Percentiles rank a stretch among this genome's conserved stretches.
Conservation (phyloP, 2,888 invertebrate genomes). For the Temnothorax rugatulus region DNA sequence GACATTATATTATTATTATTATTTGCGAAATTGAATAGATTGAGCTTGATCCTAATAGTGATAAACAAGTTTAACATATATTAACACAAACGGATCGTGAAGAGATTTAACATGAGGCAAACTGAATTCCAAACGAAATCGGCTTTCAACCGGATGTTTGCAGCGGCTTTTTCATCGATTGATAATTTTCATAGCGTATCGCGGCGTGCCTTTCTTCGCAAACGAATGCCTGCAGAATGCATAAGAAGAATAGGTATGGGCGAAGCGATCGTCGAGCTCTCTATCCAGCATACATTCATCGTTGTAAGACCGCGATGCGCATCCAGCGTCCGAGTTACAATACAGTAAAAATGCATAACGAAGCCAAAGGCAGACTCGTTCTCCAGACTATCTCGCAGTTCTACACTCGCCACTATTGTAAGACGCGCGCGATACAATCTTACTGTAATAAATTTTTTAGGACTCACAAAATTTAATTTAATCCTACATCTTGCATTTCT, state of each 20-base stretch:
- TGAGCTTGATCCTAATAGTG: not conserved
- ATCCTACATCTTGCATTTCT: not conserved
- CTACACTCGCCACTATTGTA: not conserved
- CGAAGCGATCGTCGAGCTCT: constrained; percentile 53
- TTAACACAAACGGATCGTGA: not conserved
- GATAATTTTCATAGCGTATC: constrained; percentile 52
- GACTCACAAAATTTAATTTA: constrained; percentile 16
- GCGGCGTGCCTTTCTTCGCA: constrained; percentile 48
- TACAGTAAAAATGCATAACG: constrained; percentile 41
- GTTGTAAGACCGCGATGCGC: constrained; percentile 44
- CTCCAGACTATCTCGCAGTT: constrained; percentile 24
- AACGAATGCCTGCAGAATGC: constrained; percentile 49
- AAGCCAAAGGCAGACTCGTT: constrained; percentile 43
- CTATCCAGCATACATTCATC: constrained; percentile 52
- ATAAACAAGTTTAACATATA: not conserved
- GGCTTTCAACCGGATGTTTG: constrained; percentile 27
- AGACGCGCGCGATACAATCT: constrained; percentile 15
- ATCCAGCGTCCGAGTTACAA: constrained; percentile 29
- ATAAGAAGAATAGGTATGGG: constrained; percentile 51
- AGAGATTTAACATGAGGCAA: not conserved
- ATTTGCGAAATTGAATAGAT: not conserved
- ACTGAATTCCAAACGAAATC: constrained; percentile 20
- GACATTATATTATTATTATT: not conserved
- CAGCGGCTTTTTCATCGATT: constrained; percentile 44
- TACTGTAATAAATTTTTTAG: constrained; percentile 2